phyloP scores from a whole-genome alignment of 2,888 invertebrate genomes.

The Calameuta pallipes region DNA sequence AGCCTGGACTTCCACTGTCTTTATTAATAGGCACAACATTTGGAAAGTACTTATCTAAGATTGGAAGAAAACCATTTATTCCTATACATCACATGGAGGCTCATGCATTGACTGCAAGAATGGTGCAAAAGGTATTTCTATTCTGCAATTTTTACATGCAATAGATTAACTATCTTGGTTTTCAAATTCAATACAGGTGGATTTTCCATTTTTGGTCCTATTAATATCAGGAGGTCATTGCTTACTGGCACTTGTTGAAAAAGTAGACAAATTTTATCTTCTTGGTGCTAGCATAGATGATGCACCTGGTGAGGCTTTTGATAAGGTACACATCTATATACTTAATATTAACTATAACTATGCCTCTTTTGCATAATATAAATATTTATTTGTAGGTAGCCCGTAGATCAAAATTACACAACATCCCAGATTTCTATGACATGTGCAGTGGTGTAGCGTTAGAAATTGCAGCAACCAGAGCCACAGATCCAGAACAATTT shows the following conservation, averaged over 20 bases:
- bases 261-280: conserved; percentile 80
- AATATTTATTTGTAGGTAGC: conserved; percentile 71
- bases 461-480: conserved; percentile 80
- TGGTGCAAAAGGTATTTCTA: conserved; percentile 71
- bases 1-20: conserved; percentile 86
- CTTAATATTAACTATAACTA: not conserved
- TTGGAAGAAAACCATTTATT: conserved; percentile 82
- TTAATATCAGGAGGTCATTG: conserved; percentile 96
- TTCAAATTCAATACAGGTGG: conserved; percentile 64
- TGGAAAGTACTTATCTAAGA: conserved; percentile 79
- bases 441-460: conserved; percentile 88
- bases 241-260: conserved; percentile 79
- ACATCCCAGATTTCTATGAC: conserved; percentile 78
- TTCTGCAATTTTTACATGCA: not conserved
- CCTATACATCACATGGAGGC: conserved; percentile 99
- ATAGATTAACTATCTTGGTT: not conserved
- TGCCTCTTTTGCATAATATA: not conserved
- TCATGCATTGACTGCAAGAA: conserved; percentile 90
- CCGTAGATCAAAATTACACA: conserved; percentile 83
- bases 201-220: conserved; percentile 90
- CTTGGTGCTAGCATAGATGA: conserved; percentile 85
- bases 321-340: conserved; percentile 75
- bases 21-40: conserved; percentile 84
- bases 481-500: conserved; percentile 75
- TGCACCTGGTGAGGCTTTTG: conserved; percentile 93